These are phyloP conservation scores for Nowickia ferox DNA, from an alignment of 2,888 invertebrate species.

Conservation along the genomic window DNA sequence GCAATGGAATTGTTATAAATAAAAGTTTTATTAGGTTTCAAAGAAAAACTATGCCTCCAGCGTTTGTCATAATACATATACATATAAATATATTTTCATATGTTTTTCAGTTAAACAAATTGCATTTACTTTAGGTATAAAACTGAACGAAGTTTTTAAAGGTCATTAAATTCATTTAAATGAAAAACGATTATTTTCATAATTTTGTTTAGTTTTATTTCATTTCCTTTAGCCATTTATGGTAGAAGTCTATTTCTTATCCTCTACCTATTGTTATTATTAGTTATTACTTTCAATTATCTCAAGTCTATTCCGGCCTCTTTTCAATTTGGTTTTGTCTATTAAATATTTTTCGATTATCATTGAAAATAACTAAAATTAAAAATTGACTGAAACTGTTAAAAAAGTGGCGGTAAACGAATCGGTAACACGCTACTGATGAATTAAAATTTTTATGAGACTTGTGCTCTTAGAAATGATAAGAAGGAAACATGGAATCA, in stretches of 20 bases:
- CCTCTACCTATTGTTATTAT: slow-evolving; percentile 25
- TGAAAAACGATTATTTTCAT: neutral
- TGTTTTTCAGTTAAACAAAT: neutral
- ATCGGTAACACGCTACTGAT: neutral
- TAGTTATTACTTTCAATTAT: slow-evolving; percentile 54
- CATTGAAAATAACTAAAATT: slow-evolving; percentile 23
- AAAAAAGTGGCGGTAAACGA: neutral
- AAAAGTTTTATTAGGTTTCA: neutral
- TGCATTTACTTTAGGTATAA: neutral
- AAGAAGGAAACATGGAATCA: too few species aligned
- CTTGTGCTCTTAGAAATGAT: neutral
- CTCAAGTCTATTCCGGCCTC: slow-evolving; percentile 34
- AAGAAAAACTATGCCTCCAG: slow-evolving; percentile 11
- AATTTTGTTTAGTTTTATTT: neutral
- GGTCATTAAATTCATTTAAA: slow-evolving; percentile 10
- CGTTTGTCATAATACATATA: neutral
- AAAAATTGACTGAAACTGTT: neutral
- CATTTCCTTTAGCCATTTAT: slow-evolving; percentile 16
- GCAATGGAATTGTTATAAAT: slow-evolving; percentile 10
- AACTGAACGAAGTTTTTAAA: neutral
- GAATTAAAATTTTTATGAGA: too few species aligned
- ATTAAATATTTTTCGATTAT: slow-evolving; percentile 40
- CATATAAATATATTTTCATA: neutral
- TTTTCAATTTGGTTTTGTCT: slow-evolving; percentile 32
- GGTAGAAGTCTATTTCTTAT: neutral